Conservation (phyloP, 2,113 vertebrate species). For the Ciconia boyciana region DNA sequence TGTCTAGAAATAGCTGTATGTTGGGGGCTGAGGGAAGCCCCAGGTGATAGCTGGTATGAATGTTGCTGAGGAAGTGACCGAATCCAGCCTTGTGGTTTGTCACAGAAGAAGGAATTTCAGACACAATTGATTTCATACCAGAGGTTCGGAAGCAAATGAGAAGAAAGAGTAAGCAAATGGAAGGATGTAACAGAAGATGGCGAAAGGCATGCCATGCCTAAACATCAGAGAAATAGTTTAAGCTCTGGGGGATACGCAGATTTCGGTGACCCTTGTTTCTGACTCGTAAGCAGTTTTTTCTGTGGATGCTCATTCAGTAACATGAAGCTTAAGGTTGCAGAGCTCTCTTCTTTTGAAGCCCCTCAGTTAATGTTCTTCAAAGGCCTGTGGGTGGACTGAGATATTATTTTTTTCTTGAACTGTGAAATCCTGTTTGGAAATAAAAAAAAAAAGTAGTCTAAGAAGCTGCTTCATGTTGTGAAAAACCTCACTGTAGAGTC, state of each 20-base stretch:
- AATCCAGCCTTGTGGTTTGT: not conserved
- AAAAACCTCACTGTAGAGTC: conserved; percentile 33
- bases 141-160: not conserved
- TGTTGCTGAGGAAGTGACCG: not conserved
- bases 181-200: not conserved
- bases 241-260: not conserved
- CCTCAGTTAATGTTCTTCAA: not conserved
- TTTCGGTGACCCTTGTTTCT: not conserved
- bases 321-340: not conserved
- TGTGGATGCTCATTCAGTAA: not conserved
- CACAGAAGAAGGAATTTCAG: not conserved
- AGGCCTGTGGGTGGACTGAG: not conserved
- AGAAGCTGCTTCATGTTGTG: conserved; percentile 12
- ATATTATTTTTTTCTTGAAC: not conserved
- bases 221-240: not conserved
- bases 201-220: not conserved
- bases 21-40: not conserved
- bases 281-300: not conserved
- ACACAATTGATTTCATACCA: not conserved
- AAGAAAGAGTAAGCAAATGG: not conserved
- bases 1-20: not conserved
- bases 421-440: conserved; percentile 8
- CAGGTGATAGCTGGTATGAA: not conserved
- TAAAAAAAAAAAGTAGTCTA: not conserved
- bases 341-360: not conserved